These are phyloP conservation scores for Sphaerodactylus townsendi DNA, from an alignment of 2,113 vertebrate genomes.

Conservation along the genomic window DNA sequence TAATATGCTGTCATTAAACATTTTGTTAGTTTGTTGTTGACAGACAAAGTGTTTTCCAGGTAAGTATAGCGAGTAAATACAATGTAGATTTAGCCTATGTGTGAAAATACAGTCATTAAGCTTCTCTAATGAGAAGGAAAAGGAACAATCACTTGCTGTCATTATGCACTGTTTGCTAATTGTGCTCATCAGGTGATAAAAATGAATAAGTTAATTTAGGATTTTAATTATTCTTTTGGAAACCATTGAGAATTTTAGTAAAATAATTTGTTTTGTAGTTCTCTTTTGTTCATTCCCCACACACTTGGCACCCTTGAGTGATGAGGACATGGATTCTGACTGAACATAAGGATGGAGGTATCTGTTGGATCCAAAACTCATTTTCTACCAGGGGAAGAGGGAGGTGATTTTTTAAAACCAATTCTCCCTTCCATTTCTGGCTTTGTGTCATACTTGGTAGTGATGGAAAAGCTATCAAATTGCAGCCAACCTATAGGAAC, in stretches of 20 bases:
- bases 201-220: conserved; percentile 64
- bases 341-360: not conserved
- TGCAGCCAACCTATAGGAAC: too few species aligned
- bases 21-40: conserved; percentile 52
- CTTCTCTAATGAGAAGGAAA: conserved; percentile 65
- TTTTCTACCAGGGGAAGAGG: too few species aligned
- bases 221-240: conserved; percentile 59
- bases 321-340: not conserved
- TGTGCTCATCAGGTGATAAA: conserved; percentile 70
- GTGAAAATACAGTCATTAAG: conserved; percentile 70
- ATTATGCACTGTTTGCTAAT: conserved; percentile 74
- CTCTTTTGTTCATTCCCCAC: not conserved
- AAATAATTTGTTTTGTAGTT: conserved; percentile 34
- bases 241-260: conserved; percentile 50
- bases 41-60: conserved; percentile 49
- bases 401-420: too few species aligned
- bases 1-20: conserved; percentile 21
- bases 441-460: too few species aligned
- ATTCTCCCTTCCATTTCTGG: too few species aligned
- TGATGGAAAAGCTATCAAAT: too few species aligned
- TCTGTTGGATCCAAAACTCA: too few species aligned
- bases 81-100: conserved; percentile 50
- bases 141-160: conserved; percentile 74
- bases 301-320: not conserved
- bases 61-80: conserved; percentile 30